Conservation (phyloP, 2,113 vertebrate genomes). For the Abramis brama region DNA sequence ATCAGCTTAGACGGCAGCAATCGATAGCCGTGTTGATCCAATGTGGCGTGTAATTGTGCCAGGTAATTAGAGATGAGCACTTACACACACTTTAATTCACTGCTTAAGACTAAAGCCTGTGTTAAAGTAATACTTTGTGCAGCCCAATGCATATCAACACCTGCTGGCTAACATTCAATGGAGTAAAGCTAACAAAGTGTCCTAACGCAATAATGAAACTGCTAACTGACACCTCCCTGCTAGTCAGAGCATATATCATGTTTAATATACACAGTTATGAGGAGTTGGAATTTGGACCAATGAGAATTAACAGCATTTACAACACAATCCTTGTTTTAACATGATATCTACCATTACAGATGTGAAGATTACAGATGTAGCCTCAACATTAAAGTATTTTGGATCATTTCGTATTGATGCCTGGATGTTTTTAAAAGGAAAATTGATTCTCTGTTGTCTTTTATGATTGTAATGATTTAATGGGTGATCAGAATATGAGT, state of each 20-base stretch:
- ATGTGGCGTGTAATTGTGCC: constrained; percentile 61
- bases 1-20: constrained; percentile 59
- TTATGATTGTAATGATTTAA: constrained; percentile 65
- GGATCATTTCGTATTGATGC: constrained; percentile 44
- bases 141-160: neutral
- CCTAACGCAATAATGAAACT: neutral
- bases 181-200: neutral
- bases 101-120: constrained; percentile 21
- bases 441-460: constrained; percentile 50
- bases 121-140: neutral
- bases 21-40: constrained; percentile 63
- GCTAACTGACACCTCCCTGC: neutral
- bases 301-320: no score
- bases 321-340: constrained; percentile 27
- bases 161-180: constrained; percentile 9
- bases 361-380: constrained; percentile 8
- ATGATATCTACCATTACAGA: constrained; percentile 36
- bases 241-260: neutral
- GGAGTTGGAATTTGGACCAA: neutral
- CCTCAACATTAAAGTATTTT: neutral
- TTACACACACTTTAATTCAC: constrained; percentile 39
- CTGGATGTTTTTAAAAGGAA: constrained; percentile 43
- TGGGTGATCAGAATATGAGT: constrained; percentile 64
- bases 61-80: constrained; percentile 59
- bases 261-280: neutral